Conservation (phyloP, 2,888 invertebrate species). For the Eutolmus rufibarbis region DNA sequence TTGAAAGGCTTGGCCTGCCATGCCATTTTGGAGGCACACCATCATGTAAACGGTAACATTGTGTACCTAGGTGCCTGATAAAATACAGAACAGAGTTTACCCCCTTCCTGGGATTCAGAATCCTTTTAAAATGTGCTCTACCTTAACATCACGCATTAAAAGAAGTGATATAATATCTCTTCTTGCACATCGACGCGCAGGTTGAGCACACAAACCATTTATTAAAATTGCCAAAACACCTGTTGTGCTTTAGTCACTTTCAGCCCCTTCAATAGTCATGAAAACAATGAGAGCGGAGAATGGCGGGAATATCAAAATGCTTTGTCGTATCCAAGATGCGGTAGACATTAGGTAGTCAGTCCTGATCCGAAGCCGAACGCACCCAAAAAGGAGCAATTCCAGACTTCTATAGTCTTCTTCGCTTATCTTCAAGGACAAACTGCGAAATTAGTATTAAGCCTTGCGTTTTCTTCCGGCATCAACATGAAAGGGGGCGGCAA, state of each 20-base stretch:
- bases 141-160: background rate
- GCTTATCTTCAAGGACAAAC: background rate
- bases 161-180: background rate
- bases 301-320: background rate
- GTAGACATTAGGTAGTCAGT: background rate
- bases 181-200: background rate
- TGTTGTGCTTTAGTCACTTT: conserved; percentile 1
- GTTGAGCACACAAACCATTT: background rate
- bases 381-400: background rate
- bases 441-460: conserved; percentile 4
- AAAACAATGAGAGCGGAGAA: background rate
- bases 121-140: background rate
- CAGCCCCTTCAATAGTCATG: background rate
- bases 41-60: background rate
- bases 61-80: background rate
- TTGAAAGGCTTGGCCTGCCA: background rate
- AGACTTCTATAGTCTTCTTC: background rate
- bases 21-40: background rate
- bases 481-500: background rate
- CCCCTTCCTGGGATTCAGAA: background rate
- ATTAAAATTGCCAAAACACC: background rate
- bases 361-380: background rate
- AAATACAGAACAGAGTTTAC: background rate
- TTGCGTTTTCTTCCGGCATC: background rate
- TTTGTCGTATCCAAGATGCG: background rate